Conservation (phyloP, 2,113 vertebrate genomes). For the Peromyscus maniculatus region DNA sequence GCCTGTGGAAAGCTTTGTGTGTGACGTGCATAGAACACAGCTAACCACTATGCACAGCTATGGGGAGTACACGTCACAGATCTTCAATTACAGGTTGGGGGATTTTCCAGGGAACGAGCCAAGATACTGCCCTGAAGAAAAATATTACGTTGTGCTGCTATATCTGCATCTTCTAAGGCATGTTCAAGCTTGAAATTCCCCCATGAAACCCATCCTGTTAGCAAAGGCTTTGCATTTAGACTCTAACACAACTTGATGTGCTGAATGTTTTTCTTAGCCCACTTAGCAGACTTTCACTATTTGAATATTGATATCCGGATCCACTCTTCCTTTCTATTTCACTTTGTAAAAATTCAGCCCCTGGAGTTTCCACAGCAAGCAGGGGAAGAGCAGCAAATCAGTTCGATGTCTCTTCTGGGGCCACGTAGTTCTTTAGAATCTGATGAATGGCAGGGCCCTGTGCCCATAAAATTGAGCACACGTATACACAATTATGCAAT, state of each 20-base stretch:
- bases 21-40: neutral
- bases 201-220: neutral
- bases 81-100: neutral
- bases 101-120: neutral
- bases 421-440: neutral
- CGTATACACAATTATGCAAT: neutral
- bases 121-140: neutral
- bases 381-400: neutral
- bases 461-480: neutral
- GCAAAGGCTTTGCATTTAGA: neutral
- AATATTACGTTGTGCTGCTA: neutral
- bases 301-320: neutral
- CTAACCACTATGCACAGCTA: neutral
- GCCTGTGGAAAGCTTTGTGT: neutral
- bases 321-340: constrained; percentile 21
- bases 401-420: neutral
- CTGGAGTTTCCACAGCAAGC: neutral
- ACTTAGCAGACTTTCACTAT: neutral
- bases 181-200: neutral
- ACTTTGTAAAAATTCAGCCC: neutral
- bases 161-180: neutral
- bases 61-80: no score
- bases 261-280: neutral
- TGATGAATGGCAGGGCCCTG: neutral
- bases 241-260: neutral